A percentile compares a stretch with the other conserved stretches of the same genome.
These are phyloP conservation scores for Rhizomys pruinosus DNA, from an alignment of 2,113 vertebrate genomes.

Conservation along the genomic window DNA sequence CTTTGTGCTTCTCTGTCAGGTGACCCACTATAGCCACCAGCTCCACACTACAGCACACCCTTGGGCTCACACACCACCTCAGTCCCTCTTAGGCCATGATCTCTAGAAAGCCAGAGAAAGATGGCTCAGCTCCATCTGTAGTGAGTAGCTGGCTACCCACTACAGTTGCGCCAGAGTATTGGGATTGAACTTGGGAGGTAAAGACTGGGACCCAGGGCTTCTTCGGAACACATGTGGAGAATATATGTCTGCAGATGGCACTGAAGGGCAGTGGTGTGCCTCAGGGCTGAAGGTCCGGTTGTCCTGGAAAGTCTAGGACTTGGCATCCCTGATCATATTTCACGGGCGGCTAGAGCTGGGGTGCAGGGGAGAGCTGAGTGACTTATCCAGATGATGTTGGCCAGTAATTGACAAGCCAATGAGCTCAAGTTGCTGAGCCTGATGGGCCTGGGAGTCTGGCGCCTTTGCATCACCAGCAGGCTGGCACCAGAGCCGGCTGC, in stretches of 20 bases:
- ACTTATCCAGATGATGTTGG: background rate
- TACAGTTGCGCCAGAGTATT: background rate
- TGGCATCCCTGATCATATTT: background rate
- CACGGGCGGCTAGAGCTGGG: background rate
- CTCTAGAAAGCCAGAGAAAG: background rate
- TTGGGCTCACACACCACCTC: background rate
- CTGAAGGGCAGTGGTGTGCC: rapidly evolving
- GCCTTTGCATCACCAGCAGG: background rate
- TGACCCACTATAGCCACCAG: background rate
- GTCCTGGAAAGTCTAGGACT: rapidly evolving
- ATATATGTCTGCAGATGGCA: rapidly evolving
- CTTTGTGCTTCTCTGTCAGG: rapidly evolving
- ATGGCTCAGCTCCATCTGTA: rapidly evolving
- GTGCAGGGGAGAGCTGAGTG: rapidly evolving
- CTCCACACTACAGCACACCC: background rate
- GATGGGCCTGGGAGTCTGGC: background rate
- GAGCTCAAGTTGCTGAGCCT: background rate
- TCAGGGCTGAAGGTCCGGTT: background rate
- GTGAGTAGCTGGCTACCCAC: rapidly evolving
- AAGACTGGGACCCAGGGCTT: background rate
- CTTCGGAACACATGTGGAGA: background rate
- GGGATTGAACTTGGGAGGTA: background rate
- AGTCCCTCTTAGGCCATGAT: background rate
- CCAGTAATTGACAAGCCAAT: background rate
- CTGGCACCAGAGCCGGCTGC: constrained; percentile 5